phyloP scores from a whole-genome alignment of 2,113 vertebrate species.

The Callipepla squamata region DNA sequence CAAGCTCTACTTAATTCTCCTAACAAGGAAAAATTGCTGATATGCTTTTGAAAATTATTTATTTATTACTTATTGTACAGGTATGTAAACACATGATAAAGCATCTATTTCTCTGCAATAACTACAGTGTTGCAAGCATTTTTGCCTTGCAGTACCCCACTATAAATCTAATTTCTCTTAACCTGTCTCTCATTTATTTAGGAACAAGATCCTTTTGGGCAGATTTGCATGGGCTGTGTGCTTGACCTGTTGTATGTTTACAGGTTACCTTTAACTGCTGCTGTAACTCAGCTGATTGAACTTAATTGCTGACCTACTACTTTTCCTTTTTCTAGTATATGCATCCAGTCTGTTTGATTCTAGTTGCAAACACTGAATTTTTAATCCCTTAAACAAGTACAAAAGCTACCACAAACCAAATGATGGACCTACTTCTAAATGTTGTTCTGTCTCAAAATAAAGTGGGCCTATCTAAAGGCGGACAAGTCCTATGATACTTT shows the following conservation, averaged over 20 bases:
- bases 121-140: neutral
- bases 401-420: neutral
- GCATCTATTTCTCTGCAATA: neutral
- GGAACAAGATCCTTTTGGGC: neutral
- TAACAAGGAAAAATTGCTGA: conserved; percentile 31
- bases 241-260: neutral
- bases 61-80: conserved; percentile 32
- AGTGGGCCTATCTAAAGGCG: neutral
- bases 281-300: neutral
- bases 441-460: neutral
- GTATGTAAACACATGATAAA: conserved; percentile 41
- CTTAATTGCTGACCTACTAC: neutral
- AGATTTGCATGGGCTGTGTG: neutral
- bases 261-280: neutral
- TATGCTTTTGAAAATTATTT: conserved; percentile 23
- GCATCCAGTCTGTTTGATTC: neutral
- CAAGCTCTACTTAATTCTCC: conserved; percentile 33
- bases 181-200: neutral
- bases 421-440: neutral
- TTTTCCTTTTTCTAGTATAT: neutral
- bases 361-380: neutral
- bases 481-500: neutral
- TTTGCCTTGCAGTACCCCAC: neutral
- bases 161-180: neutral
- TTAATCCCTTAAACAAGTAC: neutral